Conservation (phyloP, 2,113 vertebrate genomes). For the Urocolius indicus region DNA sequence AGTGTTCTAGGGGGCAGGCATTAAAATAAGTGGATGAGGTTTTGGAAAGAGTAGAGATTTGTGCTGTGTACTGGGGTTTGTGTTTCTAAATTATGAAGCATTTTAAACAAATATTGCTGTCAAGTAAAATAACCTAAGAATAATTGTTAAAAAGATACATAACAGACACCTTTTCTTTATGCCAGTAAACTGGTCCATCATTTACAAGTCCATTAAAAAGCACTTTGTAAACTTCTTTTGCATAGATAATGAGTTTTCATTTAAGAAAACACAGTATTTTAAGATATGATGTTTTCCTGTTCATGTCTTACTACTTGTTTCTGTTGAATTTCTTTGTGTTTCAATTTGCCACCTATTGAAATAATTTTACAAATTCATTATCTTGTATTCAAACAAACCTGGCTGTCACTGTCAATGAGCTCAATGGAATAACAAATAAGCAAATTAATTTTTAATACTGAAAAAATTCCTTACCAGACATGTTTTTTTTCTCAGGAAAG, state of each 20-base stretch:
- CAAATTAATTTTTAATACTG: not conserved
- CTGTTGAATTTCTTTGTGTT: not conserved
- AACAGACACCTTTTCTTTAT: not conserved
- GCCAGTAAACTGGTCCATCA: not conserved
- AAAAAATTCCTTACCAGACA: not conserved
- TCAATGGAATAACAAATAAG: not conserved
- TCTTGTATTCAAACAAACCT: not conserved
- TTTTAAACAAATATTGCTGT: not conserved
- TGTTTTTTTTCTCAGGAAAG: not conserved
- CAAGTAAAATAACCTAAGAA: not conserved
- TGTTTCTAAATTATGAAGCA: not conserved
- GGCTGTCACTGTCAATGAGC: not conserved
- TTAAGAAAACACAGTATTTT: not conserved
- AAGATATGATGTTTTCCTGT: not conserved
- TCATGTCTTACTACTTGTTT: not conserved
- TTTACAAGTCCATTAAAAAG: not conserved
- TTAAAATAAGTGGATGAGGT: not conserved
- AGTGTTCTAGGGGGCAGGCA: not conserved
- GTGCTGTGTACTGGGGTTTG: not conserved
- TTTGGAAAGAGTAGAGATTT: not conserved
- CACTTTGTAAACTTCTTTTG: not conserved
- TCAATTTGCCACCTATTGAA: not conserved
- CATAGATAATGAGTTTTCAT: not conserved
- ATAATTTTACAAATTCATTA: not conserved
- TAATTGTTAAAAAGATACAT: not conserved